Conservation (phyloP, 2,888 invertebrate genomes). For the Ischnura elegans region DNA sequence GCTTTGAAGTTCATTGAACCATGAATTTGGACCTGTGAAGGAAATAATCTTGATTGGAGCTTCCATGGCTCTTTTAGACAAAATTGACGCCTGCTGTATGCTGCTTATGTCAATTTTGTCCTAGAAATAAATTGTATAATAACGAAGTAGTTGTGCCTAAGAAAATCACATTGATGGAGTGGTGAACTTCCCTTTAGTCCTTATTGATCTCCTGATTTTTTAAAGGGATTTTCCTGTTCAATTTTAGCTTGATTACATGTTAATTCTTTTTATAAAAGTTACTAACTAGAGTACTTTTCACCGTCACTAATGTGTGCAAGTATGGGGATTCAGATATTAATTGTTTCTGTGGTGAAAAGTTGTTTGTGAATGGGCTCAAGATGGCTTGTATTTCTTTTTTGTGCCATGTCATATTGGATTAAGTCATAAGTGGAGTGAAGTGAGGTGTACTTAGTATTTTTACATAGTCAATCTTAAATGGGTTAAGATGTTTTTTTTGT, state of each 20-base stretch:
- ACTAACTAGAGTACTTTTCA: not conserved
- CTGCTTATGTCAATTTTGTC: no score
- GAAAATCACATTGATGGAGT: not conserved
- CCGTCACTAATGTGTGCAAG: not conserved
- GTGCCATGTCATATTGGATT: not conserved
- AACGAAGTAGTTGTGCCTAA: not conserved
- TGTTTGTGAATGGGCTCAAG: not conserved
- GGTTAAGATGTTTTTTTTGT: not conserved
- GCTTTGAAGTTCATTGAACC: not conserved
- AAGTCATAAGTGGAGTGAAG: not conserved
- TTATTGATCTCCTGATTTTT: not conserved
- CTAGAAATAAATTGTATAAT: not conserved
- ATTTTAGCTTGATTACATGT: not conserved
- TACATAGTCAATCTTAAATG: not conserved
- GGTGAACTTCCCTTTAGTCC: not conserved
- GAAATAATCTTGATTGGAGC: no score
- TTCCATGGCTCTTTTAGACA: no score
- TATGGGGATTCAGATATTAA: no score
- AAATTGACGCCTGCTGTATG: no score
- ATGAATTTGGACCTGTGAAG: not conserved
- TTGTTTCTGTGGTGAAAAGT: not conserved
- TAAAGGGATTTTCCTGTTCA: not conserved
- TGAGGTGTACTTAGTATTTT: not conserved
- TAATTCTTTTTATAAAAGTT: not conserved
- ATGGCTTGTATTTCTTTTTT: not conserved